These are phyloP conservation scores for Sphinx pinastri DNA, from an alignment of 2,888 invertebrate species.

Conservation along the genomic window DNA sequence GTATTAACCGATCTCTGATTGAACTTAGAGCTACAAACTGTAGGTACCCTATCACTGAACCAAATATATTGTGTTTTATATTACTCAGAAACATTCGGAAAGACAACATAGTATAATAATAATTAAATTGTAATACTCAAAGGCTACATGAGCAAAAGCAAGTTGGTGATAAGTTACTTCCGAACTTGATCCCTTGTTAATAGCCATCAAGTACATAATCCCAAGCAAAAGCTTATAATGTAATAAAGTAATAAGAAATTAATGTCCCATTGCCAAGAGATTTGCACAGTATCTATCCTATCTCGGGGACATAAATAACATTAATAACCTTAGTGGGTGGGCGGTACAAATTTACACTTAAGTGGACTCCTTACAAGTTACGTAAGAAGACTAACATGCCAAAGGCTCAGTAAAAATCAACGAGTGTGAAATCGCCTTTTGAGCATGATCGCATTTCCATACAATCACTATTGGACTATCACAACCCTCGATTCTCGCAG, in stretches of 20 bases:
- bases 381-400: conserved; percentile 34
- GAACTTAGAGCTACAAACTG: too few relatives aligned
- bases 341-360: conserved; percentile 14
- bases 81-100: background rate
- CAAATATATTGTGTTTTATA: too few relatives aligned
- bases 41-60: too few relatives aligned
- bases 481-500: conserved; percentile 48
- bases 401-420: conserved; percentile 49
- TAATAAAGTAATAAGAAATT: conserved; percentile 18
- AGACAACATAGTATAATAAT: background rate
- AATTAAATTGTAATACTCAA: background rate
- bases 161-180: background rate
- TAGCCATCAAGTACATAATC: conserved; percentile 2
- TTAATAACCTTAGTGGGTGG: conserved; percentile 15
- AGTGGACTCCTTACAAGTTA: conserved; percentile 25
- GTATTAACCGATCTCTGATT: too few relatives aligned
- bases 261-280: background rate
- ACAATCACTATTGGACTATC: conserved; percentile 59
- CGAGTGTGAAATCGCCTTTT: conserved; percentile 55
- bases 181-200: conserved; percentile 9
- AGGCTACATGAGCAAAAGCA: background rate
- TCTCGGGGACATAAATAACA: conserved; percentile 5
- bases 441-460: conserved; percentile 61
- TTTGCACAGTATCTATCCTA: background rate
- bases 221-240: conserved; percentile 6